Percentiles rank a stretch among this genome's conserved stretches.
phyloP scores from a whole-genome alignment of 35 echinoderm and acorn worm species.

The Eucidaris tribuloides region DNA sequence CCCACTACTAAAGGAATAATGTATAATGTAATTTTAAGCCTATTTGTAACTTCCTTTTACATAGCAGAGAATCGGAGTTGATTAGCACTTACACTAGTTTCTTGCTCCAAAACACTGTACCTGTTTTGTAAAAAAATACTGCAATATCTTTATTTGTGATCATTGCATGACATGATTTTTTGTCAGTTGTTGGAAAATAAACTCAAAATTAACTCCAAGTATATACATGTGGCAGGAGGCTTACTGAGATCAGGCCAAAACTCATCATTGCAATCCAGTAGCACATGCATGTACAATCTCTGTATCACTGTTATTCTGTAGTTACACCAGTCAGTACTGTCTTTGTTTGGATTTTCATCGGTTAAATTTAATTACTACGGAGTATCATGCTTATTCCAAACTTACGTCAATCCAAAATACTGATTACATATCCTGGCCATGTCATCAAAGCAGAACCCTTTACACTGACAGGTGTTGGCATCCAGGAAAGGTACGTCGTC shows the following conservation, averaged over 20 bases:
- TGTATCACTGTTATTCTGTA: background rate
- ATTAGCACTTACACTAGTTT: too few relatives aligned
- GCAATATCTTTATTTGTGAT: too few relatives aligned
- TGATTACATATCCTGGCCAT: constrained; percentile 41
- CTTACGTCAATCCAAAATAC: constrained; percentile 67
- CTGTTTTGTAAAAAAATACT: too few relatives aligned
- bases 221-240: background rate
- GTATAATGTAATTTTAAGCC: too few relatives aligned
- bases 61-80: too few relatives aligned
- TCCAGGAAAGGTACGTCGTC: constrained; percentile 33
- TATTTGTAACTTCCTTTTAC: too few relatives aligned
- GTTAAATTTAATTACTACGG: background rate
- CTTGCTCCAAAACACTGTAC: too few relatives aligned
- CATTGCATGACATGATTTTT: too few relatives aligned
- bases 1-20: too few relatives aligned
- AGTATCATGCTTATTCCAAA: background rate
- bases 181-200: too few relatives aligned
- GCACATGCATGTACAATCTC: background rate
- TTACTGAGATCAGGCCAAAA: background rate
- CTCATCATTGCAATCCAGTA: background rate
- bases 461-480: constrained; percentile 36
- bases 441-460: constrained; percentile 51
- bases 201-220: background rate
- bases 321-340: background rate
- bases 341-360: background rate